phyloP scores from a whole-genome alignment of 2,888 invertebrate species.

The Lacanobia oleracea region DNA sequence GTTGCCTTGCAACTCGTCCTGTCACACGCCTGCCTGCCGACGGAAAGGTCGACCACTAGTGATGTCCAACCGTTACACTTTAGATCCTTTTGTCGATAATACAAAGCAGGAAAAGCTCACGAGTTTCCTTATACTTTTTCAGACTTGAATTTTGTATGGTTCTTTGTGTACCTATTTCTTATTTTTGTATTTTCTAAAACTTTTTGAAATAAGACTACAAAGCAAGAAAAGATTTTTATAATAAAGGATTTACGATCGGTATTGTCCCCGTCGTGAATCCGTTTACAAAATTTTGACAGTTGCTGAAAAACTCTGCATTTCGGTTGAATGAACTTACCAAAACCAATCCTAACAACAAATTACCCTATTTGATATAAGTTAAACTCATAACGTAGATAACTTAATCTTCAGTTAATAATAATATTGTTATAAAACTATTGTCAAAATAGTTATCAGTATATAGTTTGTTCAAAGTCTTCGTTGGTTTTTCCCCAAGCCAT shows the following conservation, averaged over 20 bases:
- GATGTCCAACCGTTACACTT: slow-evolving; percentile 47
- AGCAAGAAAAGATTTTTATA: background rate
- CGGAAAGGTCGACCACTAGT: slow-evolving; percentile 68
- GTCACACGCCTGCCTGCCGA: slow-evolving; percentile 55
- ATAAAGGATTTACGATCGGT: slow-evolving; percentile 27
- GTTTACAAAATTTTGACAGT: background rate
- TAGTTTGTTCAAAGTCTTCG: background rate
- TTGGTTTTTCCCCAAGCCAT: slow-evolving; percentile 11
- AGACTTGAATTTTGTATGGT: background rate
- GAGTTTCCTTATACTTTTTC: slow-evolving; percentile 14
- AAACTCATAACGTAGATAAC: background rate
- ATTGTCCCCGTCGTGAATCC: slow-evolving; percentile 14
- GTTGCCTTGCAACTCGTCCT: slow-evolving; percentile 62
- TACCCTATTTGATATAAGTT: background rate
- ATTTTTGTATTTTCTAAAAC: background rate
- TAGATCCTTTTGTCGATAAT: slow-evolving; percentile 48
- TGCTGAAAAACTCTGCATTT: slow-evolving; percentile 1
- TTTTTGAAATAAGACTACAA: background rate
- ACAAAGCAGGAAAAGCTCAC: slow-evolving; percentile 28
- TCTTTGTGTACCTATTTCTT: slow-evolving; percentile 1
- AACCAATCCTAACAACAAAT: background rate
- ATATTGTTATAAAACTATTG: background rate
- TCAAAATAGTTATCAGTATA: slow-evolving; percentile 1
- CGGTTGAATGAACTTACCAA: background rate
- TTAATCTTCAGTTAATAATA: background rate